Conservation (phyloP, 2,113 vertebrate species). For the Dascyllus trimaculatus region DNA sequence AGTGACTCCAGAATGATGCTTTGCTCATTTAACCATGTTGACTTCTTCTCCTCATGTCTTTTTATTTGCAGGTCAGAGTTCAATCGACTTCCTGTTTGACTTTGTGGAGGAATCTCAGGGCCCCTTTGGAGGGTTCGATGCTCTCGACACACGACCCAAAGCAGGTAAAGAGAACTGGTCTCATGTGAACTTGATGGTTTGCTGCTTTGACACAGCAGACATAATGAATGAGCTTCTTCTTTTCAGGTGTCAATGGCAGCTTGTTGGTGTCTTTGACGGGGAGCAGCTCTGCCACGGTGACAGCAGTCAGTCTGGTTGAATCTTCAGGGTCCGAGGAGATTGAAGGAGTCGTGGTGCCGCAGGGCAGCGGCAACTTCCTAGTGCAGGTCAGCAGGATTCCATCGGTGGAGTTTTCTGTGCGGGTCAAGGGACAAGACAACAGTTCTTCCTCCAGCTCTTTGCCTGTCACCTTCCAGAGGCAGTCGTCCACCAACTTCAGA, state of each 20-base stretch:
- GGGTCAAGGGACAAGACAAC: conserved; percentile 49
- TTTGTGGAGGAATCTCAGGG: conserved; percentile 61
- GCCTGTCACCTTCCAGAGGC: conserved; percentile 64
- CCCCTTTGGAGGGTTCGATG: conserved; percentile 48
- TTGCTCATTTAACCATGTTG: background rate
- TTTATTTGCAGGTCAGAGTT: conserved; percentile 68
- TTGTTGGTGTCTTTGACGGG: conserved; percentile 72
- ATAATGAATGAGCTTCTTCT: background rate
- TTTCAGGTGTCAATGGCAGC: conserved; percentile 56
- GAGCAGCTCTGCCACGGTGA: conserved; percentile 49
- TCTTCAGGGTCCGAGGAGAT: conserved; percentile 40
- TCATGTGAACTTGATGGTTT: background rate
- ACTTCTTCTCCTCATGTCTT: background rate
- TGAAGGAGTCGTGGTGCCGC: conserved; percentile 39
- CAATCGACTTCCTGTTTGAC: conserved; percentile 71
- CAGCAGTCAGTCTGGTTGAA: conserved; percentile 66
- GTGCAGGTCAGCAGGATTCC: conserved; percentile 60
- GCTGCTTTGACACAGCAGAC: background rate
- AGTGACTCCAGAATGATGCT: no score
- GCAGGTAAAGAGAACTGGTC: conserved; percentile 51
- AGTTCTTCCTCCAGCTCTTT: background rate
- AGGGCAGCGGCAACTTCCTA: conserved; percentile 46
- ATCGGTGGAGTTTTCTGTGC: conserved; percentile 57
- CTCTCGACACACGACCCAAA: conserved; percentile 60
- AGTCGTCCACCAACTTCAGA: conserved; percentile 63